Conservation (phyloP, 2,888 invertebrate genomes). For the Cheilosia grossa region DNA sequence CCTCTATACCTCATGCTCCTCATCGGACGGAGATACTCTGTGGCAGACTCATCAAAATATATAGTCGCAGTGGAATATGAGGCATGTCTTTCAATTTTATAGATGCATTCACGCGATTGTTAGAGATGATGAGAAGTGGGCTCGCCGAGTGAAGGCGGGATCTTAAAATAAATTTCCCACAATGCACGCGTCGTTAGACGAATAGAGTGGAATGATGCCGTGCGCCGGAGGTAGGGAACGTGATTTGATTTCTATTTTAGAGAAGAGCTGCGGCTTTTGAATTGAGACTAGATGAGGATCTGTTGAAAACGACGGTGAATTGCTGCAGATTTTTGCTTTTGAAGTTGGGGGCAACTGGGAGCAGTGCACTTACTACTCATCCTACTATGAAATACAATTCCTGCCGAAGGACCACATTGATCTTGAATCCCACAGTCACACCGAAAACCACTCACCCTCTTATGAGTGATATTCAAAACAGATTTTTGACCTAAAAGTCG, state of each 20-base stretch:
- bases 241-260: conserved; percentile 25
- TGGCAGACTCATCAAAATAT: conserved; percentile 30
- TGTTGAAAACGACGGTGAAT: too few relatives aligned
- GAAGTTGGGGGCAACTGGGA: too few relatives aligned
- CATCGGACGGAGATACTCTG: not conserved
- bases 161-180: conserved; percentile 39
- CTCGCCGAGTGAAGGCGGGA: not conserved
- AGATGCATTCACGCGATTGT: conserved; percentile 52
- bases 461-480: conserved; percentile 38
- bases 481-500: conserved; percentile 26
- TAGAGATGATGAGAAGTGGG: conserved; percentile 18
- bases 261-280: not conserved
- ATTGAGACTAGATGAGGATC: not conserved
- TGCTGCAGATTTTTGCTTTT: too few relatives aligned
- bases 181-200: conserved; percentile 3
- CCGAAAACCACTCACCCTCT: conserved; percentile 6
- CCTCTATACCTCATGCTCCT: conserved; percentile 2
- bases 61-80: conserved; percentile 87
- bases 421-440: conserved; percentile 17
- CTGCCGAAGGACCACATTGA: not conserved
- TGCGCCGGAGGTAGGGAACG: too few relatives aligned
- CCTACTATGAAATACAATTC: conserved; percentile 1
- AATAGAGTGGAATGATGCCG: not conserved
- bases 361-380: too few relatives aligned
- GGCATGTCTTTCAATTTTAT: conserved; percentile 59